Evolutionary conservation across 2,888 invertebrate species (phyloP).

Genomic region (Cheilosia vulpina): DNA sequence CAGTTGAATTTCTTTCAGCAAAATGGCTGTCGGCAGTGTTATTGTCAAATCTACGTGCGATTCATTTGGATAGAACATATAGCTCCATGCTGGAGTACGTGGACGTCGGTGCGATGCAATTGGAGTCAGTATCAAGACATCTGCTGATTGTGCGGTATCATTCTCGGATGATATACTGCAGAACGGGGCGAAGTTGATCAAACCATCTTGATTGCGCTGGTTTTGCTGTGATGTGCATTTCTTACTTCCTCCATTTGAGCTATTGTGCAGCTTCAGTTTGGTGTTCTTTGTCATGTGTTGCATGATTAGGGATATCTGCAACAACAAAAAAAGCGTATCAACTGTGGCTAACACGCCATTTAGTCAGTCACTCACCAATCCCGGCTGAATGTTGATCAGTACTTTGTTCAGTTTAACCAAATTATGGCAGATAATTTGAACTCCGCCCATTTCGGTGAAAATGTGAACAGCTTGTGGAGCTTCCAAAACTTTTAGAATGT

Average conservation of each 20-base stretch:
- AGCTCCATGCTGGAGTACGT: slow-evolving; percentile 96
- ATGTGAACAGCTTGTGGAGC: slow-evolving; percentile 89
- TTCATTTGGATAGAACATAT: slow-evolving; percentile 96
- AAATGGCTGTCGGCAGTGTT: slow-evolving; percentile 93
- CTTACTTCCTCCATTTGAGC: slow-evolving; percentile 79
- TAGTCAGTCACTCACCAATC: slow-evolving; percentile 85
- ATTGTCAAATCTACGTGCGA: slow-evolving; percentile 94
- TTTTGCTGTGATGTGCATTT: slow-evolving; percentile 83
- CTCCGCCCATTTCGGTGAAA: slow-evolving; percentile 90
- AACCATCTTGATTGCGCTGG: slow-evolving; percentile 87
- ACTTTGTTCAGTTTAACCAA: slow-evolving; percentile 90
- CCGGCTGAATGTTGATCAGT: slow-evolving; percentile 88
- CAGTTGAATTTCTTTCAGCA: slow-evolving; percentile 93
- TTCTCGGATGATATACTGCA: slow-evolving; percentile 92
- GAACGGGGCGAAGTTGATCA: slow-evolving; percentile 95
- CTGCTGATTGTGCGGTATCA: slow-evolving; percentile 94
- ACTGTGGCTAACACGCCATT: not conserved
- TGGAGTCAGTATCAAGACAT: slow-evolving; percentile 92
- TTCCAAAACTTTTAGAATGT: slow-evolving; percentile 91
- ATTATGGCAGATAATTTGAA: slow-evolving; percentile 91
- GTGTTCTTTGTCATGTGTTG: slow-evolving; percentile 86
- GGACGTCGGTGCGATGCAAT: slow-evolving; percentile 92
- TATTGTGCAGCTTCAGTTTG: slow-evolving; percentile 82
- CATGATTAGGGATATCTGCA: slow-evolving; percentile 85
- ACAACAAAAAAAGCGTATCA: not conserved